Evolutionary conservation across 2,888 invertebrate genomes (phyloP).

Genomic region (Coelopa pilipes): DNA sequence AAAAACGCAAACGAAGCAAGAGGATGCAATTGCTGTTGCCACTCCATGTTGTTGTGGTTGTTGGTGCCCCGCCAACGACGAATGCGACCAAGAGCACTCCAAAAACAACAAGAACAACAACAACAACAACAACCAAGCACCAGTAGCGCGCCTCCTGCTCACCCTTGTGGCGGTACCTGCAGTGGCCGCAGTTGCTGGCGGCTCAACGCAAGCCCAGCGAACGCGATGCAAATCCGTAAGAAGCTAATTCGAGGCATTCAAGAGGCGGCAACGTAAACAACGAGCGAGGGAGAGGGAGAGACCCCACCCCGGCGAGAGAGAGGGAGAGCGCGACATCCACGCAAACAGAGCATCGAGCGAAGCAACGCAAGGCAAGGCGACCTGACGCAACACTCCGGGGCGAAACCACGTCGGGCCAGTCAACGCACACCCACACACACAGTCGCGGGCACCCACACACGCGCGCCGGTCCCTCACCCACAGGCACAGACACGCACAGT

Average conservation of each 20-base stretch:
- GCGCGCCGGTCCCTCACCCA: no score
- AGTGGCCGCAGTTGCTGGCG: neutral
- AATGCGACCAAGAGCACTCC: neutral
- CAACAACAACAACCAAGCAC: no score
- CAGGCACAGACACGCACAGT: no score
- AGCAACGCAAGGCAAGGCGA: neutral
- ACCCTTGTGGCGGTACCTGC: neutral
- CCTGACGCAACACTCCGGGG: neutral
- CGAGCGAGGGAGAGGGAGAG: neutral
- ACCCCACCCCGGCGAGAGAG: neutral
- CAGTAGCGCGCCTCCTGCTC: no score
- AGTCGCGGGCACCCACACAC: no score
- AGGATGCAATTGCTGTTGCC: constrained; percentile 26
- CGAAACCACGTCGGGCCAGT: neutral
- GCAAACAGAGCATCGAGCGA: neutral
- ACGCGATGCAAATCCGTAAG: neutral
- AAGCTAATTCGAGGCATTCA: constrained; percentile 5
- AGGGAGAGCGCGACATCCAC: neutral
- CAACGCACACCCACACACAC: no score
- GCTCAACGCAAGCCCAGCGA: neutral
- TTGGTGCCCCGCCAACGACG: neutral
- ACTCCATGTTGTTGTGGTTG: constrained; percentile 6
- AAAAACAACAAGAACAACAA: no score
- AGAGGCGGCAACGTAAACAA: neutral
- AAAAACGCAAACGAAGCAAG: constrained; percentile 21